These are phyloP conservation scores for Heteromormyrus szaboi DNA, from an alignment of 2,797 vertebrate species.

Conservation along the genomic window DNA sequence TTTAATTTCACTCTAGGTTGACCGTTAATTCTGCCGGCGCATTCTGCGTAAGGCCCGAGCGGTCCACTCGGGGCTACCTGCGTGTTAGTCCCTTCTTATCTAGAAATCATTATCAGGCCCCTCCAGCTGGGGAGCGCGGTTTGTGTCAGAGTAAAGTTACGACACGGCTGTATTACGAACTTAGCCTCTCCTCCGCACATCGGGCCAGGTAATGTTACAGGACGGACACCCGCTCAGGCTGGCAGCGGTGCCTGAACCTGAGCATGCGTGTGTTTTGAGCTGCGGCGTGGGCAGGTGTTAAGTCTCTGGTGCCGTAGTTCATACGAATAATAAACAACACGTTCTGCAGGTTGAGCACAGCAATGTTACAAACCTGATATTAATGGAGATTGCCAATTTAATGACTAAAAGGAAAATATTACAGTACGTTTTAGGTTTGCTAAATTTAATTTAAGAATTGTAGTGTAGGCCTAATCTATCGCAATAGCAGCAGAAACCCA, in stretches of 20 bases:
- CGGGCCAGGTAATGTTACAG: background rate
- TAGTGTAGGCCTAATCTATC: background rate
- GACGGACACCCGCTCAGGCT: background rate
- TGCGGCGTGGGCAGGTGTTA: background rate
- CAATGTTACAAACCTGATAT: background rate
- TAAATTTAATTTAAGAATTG: background rate
- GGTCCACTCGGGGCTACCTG: background rate
- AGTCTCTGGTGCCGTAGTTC: background rate
- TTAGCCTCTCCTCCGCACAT: background rate
- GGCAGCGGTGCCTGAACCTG: background rate
- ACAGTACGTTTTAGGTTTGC: background rate
- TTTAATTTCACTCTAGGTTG: background rate
- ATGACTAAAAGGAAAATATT: slow-evolving; percentile 2
- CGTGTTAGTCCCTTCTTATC: background rate
- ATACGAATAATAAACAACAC: slow-evolving; percentile 10
- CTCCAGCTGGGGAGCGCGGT: background rate
- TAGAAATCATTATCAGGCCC: background rate
- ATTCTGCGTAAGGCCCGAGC: background rate
- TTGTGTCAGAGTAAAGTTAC: background rate
- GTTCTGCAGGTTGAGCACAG: background rate
- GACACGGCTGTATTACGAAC: slow-evolving; percentile 7
- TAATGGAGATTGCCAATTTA: background rate
- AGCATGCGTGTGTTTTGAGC: background rate
- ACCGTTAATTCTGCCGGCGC: background rate
- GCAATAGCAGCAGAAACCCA: background rate